Base-by-base conservation (phyloP, 2,113 vertebrate species). In the Siniperca chuatsi region DNA sequence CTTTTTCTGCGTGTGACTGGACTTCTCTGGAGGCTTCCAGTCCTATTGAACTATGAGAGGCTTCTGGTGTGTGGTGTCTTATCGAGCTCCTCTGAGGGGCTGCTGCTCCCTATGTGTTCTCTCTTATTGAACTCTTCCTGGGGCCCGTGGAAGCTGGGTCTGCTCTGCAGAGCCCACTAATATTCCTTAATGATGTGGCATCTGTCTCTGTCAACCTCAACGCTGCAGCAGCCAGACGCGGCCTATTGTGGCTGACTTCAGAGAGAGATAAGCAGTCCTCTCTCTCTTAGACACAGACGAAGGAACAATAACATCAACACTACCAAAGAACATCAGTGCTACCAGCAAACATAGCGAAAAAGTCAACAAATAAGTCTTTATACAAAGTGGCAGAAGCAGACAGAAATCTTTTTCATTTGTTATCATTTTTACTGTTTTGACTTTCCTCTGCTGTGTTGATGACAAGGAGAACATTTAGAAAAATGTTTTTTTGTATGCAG, bases 121-220 rank as follows among this genome's bases (percentile, higher is more conserved):
- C 77, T 92, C 85, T 92, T 95, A 95, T 95, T 94, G 94, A 94
- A 94, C 93, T 93, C 84, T 93, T 94, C 93, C 93, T 50, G 75
- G 77, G 93, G 90, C 92, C 82, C 52, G 52, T 73, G 82, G 91
- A 92, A 87, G 90, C 81, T 33, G 89, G 82, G 92, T 89, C 92
- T 93, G 93, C 94, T 94, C 83, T 82, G 90, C 87, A 81, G 91
- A 94, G 90, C 92, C 94, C 93, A 94, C 95, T 96, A 95, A 96
- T 96, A 96, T 95, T 96, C 94, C 95, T 93, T 95, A 95, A 96
- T 94, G 94, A 96, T 72, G 94, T 84, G 82, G 89, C 95, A 96
- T 96, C 94, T 93, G 94, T 96, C 96, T 96, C 94, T 95, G 96
- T 95, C 95, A 96, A 86, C 83, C 75, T 81, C 61, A 25, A 82